Conservation (phyloP, 2,797 vertebrate genomes). For the Hypotaenidia okinawae region DNA sequence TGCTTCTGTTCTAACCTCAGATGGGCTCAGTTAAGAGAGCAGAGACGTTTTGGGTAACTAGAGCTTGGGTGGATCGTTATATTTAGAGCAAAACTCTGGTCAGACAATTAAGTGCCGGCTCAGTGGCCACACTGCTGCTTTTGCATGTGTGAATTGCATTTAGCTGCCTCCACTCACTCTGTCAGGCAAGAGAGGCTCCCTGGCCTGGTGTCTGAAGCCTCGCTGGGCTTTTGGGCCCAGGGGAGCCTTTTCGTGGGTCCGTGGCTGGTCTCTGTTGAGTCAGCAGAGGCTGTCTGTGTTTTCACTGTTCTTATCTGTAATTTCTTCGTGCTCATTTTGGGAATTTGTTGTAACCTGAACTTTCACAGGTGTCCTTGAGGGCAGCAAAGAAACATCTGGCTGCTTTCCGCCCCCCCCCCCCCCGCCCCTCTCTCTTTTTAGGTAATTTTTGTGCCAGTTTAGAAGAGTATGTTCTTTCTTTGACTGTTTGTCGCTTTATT, state of each 20-base stretch:
- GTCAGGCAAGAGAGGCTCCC: not conserved
- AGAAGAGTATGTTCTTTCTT: constrained; percentile 62
- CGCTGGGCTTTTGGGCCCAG: not conserved
- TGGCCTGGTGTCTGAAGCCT: not conserved
- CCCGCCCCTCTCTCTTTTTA: not conserved
- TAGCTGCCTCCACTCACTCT: not conserved
- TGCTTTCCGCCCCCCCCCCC: too few relatives aligned
- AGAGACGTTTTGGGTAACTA: not conserved
- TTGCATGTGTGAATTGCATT: not conserved
- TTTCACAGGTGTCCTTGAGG: constrained; percentile 20
- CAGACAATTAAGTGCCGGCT: constrained; percentile 16
- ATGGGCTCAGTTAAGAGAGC: not conserved
- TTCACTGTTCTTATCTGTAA: constrained; percentile 31
- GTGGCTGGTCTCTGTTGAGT: not conserved
- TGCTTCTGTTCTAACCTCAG: not conserved
- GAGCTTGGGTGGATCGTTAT: not conserved
- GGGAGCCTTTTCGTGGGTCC: not conserved
- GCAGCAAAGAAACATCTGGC: not conserved
- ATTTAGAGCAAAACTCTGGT: constrained; percentile 27
- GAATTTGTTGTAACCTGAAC: constrained; percentile 26
- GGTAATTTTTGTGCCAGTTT: not conserved
- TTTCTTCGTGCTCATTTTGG: not conserved
- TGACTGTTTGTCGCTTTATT: constrained; percentile 55
- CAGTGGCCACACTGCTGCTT: not conserved
- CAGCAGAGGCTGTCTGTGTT: not conserved